A percentile compares a stretch with the other conserved stretches of the same genome.
Conservation (phyloP, 2,113 vertebrate genomes). For the Smithornis capensis region DNA sequence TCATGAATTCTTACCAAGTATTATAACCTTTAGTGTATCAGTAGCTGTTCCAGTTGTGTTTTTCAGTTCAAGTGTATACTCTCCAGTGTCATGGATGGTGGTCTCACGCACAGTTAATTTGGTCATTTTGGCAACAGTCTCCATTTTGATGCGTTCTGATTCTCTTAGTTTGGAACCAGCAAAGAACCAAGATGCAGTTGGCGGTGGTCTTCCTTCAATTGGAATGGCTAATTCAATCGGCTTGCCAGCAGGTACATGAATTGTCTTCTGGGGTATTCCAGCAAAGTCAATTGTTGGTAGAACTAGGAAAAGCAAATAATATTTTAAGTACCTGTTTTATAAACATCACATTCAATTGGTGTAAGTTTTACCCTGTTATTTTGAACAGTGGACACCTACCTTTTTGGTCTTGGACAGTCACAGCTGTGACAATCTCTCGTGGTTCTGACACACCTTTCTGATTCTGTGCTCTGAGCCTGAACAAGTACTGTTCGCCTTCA, state of each 20-base stretch:
- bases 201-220: constrained; percentile 90
- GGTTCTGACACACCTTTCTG: constrained; percentile 90
- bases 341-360: background rate
- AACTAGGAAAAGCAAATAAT: constrained; percentile 75
- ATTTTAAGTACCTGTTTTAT: background rate
- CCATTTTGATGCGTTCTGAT: constrained; percentile 87
- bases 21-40: constrained; percentile 88
- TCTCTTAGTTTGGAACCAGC: constrained; percentile 84
- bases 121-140: constrained; percentile 83
- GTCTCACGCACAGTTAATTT: constrained; percentile 89
- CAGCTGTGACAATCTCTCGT: constrained; percentile 88
- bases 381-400: constrained; percentile 72
- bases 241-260: constrained; percentile 89
- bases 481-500: constrained; percentile 93
- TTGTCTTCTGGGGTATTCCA: constrained; percentile 90
- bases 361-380: background rate
- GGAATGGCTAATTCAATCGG: constrained; percentile 89
- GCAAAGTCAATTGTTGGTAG: constrained; percentile 89
- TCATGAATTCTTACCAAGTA: constrained; percentile 86
- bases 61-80: constrained; percentile 91
- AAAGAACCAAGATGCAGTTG: constrained; percentile 90
- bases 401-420: constrained; percentile 92
- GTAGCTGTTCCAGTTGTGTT: constrained; percentile 84
- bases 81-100: constrained; percentile 90
- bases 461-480: constrained; percentile 92